A percentile compares a stretch with the other conserved stretches of the same genome.
phyloP scores from a whole-genome alignment of 2,888 invertebrate species.

The Torymus auratus region DNA sequence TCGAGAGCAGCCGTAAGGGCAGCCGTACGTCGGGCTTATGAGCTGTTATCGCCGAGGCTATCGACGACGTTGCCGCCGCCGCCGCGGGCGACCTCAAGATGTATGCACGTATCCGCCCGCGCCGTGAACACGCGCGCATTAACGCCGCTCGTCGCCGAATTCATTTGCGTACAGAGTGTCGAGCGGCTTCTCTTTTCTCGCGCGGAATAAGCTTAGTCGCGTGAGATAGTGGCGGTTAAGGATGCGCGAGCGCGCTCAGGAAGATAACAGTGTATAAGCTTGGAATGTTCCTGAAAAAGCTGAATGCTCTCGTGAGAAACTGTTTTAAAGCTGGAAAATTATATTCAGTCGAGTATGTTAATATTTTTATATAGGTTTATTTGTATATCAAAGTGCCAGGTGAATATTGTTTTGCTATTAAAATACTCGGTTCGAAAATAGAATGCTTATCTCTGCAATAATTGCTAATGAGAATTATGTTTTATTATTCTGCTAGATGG shows the following conservation, averaged over 20 bases:
- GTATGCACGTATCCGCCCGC: neutral
- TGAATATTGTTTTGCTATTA: neutral
- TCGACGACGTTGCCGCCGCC: neutral
- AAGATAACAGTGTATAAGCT: too few relatives aligned
- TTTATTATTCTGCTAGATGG: neutral
- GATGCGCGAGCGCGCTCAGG: too few relatives aligned
- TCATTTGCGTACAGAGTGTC: conserved; percentile 43
- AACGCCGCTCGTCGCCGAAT: neutral
- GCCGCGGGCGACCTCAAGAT: neutral
- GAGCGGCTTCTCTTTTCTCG: neutral
- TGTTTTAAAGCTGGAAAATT: neutral
- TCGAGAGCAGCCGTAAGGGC: neutral
- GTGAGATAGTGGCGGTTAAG: too few relatives aligned
- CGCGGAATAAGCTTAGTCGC: too few relatives aligned
- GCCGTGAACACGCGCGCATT: neutral
- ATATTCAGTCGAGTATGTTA: too few relatives aligned
- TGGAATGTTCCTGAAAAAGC: conserved; percentile 1
- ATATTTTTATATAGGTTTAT: neutral
- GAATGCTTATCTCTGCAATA: neutral
- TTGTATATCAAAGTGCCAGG: neutral
- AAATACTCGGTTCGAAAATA: neutral
- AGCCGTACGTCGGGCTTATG: neutral
- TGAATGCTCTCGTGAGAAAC: neutral
- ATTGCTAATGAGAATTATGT: neutral
- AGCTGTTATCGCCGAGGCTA: conserved; percentile 35